Conservation (phyloP, 2,113 vertebrate species). For the Pica pica region DNA sequence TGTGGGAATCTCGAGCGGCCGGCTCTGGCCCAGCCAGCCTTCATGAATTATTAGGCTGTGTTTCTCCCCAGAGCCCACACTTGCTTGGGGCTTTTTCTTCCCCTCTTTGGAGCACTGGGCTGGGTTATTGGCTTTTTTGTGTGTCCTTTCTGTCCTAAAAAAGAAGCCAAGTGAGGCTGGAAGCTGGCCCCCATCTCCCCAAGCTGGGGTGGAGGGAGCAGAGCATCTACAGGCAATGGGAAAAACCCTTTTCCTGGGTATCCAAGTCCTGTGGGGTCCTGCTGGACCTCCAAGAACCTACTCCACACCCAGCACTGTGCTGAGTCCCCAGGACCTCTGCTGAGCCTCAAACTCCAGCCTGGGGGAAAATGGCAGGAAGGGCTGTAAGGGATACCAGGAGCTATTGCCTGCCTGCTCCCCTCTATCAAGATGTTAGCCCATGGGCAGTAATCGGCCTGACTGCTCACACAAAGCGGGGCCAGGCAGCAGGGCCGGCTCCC, state of each 20-base stretch:
- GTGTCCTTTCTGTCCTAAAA: constrained; percentile 39
- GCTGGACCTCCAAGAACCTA: not conserved
- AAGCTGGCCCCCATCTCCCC: not conserved
- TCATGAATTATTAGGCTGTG: constrained; percentile 79
- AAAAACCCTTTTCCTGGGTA: not conserved
- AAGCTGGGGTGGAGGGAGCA: not conserved
- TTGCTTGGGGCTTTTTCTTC: constrained; percentile 47
- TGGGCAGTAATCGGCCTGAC: constrained; percentile 87
- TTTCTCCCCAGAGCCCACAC: constrained; percentile 57
- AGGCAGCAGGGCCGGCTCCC: constrained; percentile 32
- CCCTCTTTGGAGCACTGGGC: constrained; percentile 18
- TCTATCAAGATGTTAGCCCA: constrained; percentile 87
- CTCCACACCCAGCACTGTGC: rapidly evolving
- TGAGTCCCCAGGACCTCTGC: not conserved
- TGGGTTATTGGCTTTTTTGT: constrained; percentile 49
- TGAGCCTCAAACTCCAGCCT: not conserved
- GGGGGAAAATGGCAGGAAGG: not conserved
- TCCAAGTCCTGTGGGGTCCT: not conserved
- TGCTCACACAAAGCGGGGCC: constrained; percentile 74
- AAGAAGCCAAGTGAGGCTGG: not conserved
- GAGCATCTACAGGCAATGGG: not conserved
- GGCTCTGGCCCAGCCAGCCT: constrained; percentile 75
- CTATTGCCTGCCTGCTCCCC: not conserved
- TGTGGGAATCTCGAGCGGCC: constrained; percentile 82
- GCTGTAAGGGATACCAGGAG: not conserved